Conservation (phyloP, 2,797 vertebrate species). For the Synaphobranchus kaupii region DNA sequence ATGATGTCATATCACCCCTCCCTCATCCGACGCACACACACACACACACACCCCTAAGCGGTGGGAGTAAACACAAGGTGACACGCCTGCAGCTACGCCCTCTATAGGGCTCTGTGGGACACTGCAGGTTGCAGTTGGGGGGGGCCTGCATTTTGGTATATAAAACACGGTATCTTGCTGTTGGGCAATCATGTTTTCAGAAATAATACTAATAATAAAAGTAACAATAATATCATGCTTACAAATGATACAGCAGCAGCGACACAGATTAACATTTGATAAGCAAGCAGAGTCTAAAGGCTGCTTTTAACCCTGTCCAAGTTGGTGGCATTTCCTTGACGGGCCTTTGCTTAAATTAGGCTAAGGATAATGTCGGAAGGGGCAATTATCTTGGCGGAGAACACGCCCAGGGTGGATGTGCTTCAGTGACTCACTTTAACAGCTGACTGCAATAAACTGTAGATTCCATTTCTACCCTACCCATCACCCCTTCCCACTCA, state of each 20-base stretch:
- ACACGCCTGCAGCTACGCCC: constrained; percentile 61
- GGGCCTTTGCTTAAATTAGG: neutral
- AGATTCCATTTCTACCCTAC: neutral
- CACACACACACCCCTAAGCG: constrained; percentile 49
- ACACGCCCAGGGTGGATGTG: neutral
- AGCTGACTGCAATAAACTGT: constrained; percentile 11
- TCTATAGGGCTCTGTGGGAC: constrained; percentile 60
- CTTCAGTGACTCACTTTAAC: neutral
- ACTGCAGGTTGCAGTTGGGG: constrained; percentile 46
- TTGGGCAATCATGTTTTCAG: too few species aligned
- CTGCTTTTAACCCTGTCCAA: neutral
- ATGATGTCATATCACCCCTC: constrained; percentile 41
- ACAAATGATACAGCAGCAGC: neutral
- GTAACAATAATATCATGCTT: neutral
- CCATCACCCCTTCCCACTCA: neutral
- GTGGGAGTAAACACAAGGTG: constrained; percentile 75
- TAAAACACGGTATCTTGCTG: neutral
- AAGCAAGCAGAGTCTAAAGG: neutral
- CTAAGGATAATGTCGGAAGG: neutral
- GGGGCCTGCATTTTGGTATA: neutral
- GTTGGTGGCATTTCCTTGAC: neutral
- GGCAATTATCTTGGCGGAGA: neutral
- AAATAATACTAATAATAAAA: neutral
- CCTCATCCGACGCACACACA: constrained; percentile 29
- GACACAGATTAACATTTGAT: neutral